Evolutionary conservation across 2,888 invertebrate genomes (phyloP).

Genomic region (Lithophane ornitopus): DNA sequence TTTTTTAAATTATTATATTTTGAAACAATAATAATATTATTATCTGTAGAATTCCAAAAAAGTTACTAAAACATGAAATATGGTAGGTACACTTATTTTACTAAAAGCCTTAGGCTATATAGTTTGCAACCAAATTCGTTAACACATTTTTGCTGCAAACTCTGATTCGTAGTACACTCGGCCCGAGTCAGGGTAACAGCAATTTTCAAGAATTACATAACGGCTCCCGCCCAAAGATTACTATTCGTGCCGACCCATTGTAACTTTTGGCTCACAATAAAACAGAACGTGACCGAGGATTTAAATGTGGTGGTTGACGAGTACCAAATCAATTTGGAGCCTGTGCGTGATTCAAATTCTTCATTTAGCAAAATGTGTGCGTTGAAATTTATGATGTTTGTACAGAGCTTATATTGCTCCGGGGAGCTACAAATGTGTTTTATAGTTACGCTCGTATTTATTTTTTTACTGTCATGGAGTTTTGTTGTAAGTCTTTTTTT

Average conservation of each 20-base stretch:
- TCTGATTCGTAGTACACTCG: constrained; percentile 42
- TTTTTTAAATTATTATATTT: background rate
- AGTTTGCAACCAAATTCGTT: background rate
- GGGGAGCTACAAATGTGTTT: constrained; percentile 63
- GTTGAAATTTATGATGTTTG: constrained; percentile 62
- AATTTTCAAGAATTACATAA: constrained; percentile 82
- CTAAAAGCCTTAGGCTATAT: background rate
- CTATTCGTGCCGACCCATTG: constrained; percentile 77
- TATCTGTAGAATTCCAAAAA: background rate
- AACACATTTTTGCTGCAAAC: constrained; percentile 23
- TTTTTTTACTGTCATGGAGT: constrained; percentile 46
- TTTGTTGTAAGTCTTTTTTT: constrained; percentile 17
- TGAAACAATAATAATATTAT: background rate
- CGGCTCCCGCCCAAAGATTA: constrained; percentile 78
- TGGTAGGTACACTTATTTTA: background rate
- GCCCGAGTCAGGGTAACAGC: constrained; percentile 58
- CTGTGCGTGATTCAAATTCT: constrained; percentile 81
- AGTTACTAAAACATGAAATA: background rate
- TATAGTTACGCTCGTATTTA: constrained; percentile 55
- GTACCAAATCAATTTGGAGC: constrained; percentile 85
- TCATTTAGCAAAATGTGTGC: constrained; percentile 69
- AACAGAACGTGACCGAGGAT: constrained; percentile 83
- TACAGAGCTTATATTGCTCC: constrained; percentile 53
- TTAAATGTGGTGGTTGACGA: constrained; percentile 83
- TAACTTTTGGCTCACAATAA: constrained; percentile 88